Evolutionary conservation across 2,113 vertebrate genomes (phyloP).

Genomic region (Microcebus ravelobensis): DNA sequence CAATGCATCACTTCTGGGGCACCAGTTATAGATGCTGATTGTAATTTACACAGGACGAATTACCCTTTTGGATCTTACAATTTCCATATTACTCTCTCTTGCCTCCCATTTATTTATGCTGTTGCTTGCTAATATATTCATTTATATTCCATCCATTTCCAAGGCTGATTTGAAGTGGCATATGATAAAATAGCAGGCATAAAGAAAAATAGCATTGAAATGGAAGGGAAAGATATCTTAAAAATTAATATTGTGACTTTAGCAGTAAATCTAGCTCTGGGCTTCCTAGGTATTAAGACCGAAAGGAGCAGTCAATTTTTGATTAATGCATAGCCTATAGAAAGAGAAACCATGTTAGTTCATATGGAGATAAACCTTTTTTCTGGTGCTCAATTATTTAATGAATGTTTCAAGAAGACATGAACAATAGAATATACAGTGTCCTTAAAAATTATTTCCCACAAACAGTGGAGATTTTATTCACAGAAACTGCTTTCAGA

Average conservation of each 20-base stretch:
- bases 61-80: conserved; percentile 69
- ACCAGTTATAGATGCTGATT: conserved; percentile 57
- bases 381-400: conserved; percentile 64
- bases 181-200: conserved; percentile 71
- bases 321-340: conserved; percentile 56
- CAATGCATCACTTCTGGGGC: conserved; percentile 56
- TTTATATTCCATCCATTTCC: conserved; percentile 79
- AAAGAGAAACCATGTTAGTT: conserved; percentile 48
- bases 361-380: conserved; percentile 11
- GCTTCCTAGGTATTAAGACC: conserved; percentile 46
- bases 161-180: conserved; percentile 75
- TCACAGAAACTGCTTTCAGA: background rate
- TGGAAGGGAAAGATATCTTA: conserved; percentile 61
- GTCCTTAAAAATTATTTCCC: conserved; percentile 38
- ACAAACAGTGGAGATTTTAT: conserved; percentile 1
- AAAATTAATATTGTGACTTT: conserved; percentile 74
- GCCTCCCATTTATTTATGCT: conserved; percentile 67
- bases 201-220: conserved; percentile 72
- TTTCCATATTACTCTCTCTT: conserved; percentile 68
- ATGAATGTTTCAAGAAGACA: conserved; percentile 27
- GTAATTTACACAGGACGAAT: conserved; percentile 71
- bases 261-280: conserved; percentile 60
- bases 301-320: conserved; percentile 50
- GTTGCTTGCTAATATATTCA: conserved; percentile 74
- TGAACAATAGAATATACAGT: conserved; percentile 19